Conservation (phyloP, 2,888 invertebrate species). For the Spisula solida region DNA sequence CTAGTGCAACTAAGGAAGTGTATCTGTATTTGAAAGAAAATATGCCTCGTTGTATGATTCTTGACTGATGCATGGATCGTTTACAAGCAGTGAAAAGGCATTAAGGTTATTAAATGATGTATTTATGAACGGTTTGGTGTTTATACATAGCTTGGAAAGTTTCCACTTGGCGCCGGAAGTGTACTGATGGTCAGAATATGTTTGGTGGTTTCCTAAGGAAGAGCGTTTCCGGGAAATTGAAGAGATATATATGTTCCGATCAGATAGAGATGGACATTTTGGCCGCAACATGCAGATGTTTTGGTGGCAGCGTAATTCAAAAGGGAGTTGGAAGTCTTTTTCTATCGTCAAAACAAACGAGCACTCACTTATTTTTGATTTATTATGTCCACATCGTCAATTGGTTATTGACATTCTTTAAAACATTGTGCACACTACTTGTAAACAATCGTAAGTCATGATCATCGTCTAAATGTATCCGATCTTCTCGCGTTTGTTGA, state of each 20-base stretch:
- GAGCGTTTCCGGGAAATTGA: neutral
- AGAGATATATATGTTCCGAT: neutral
- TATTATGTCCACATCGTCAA: neutral
- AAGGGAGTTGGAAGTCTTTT: neutral
- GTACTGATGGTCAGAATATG: neutral
- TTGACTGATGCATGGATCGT: constrained; percentile 73
- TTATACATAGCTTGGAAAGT: neutral
- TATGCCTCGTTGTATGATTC: constrained; percentile 93
- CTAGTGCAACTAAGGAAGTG: constrained; percentile 96
- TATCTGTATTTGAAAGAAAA: constrained; percentile 96
- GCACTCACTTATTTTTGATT: neutral
- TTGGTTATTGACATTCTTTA: constrained; percentile 1
- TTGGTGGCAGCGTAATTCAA: neutral
- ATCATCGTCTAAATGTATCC: neutral
- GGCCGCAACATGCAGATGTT: neutral
- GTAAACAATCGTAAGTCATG: neutral
- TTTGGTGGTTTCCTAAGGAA: neutral
- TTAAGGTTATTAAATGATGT: neutral
- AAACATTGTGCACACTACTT: neutral
- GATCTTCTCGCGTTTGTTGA: neutral
- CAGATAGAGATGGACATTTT: neutral
- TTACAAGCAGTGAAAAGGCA: neutral
- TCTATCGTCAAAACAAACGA: neutral
- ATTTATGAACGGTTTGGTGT: neutral
- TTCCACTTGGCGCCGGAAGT: neutral